Evolutionary conservation across 2,888 invertebrate species (phyloP).

Genomic region (Nemoura dubitans): DNA sequence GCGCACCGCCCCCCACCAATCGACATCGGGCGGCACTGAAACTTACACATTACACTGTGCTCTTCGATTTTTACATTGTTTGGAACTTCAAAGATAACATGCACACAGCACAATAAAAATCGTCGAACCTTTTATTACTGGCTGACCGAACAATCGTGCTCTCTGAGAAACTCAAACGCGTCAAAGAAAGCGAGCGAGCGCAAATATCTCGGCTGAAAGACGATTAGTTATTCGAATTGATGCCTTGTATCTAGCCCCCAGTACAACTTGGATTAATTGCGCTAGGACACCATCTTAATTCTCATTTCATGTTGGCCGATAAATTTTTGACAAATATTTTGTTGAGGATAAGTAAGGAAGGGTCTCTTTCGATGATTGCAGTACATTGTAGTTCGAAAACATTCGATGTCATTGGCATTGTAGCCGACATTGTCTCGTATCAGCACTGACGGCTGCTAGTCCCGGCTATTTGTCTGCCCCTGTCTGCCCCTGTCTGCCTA

Average conservation of each 20-base stretch:
- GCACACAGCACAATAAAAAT: slow-evolving; percentile 12
- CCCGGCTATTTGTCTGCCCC: background rate
- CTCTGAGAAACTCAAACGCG: background rate
- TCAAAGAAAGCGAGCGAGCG: background rate
- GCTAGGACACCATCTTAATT: no score
- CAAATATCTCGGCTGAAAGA: background rate
- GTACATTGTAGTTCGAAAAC: background rate
- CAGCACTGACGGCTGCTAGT: background rate
- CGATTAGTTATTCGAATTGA: background rate
- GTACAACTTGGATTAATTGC: no score
- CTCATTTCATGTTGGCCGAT: no score
- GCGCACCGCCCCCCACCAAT: background rate
- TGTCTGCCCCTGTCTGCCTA: background rate
- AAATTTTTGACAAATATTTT: no score
- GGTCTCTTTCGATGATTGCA: no score
- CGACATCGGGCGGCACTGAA: background rate
- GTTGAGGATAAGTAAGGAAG: no score
- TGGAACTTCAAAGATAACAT: background rate
- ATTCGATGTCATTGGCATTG: background rate
- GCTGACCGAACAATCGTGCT: background rate
- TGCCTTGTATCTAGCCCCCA: background rate
- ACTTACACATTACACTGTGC: background rate
- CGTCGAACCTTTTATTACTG: background rate
- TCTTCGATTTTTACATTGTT: slow-evolving; percentile 12
- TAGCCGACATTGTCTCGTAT: background rate